These are phyloP conservation scores for Actenoides lindsayi DNA, from an alignment of 2,113 vertebrate species.

Conservation along the genomic window DNA sequence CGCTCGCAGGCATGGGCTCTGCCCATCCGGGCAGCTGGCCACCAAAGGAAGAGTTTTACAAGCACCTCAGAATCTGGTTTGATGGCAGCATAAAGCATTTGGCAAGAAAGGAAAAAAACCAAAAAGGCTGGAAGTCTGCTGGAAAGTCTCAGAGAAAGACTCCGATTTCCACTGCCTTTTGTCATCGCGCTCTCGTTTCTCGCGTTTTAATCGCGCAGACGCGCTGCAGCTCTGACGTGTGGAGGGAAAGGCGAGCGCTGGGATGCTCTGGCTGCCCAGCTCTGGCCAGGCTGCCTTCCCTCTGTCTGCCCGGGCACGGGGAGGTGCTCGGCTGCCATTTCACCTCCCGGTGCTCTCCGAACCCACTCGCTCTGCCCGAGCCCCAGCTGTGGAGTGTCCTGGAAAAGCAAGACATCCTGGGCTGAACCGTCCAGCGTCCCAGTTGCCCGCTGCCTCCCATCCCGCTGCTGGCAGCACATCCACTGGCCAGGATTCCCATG, in stretches of 20 bases:
- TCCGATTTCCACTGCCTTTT: background rate
- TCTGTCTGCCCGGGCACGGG: background rate
- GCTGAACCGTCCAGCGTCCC: background rate
- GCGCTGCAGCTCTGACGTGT: background rate
- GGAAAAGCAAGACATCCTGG: background rate
- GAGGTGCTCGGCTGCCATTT: background rate
- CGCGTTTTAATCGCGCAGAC: background rate
- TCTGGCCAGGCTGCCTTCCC: fast-evolving
- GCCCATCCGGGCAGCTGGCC: background rate
- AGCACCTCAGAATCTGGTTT: background rate
- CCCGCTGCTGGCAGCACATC: fast-evolving
- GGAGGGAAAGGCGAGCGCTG: background rate
- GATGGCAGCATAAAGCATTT: background rate
- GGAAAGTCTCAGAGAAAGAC: background rate
- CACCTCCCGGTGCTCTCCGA: background rate
- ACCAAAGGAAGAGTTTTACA: background rate
- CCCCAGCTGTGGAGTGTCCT: background rate
- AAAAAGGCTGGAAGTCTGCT: background rate
- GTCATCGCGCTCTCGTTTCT: background rate
- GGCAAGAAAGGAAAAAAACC: background rate
- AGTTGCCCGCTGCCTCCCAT: background rate
- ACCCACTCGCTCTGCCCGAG: background rate
- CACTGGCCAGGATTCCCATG: background rate
- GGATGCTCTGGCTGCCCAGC: background rate
- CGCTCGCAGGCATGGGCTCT: background rate